Percentiles rank a stretch among this genome's conserved stretches.
phyloP scores from a whole-genome alignment of 2,888 invertebrate species.

The Oxycera nigricornis region DNA sequence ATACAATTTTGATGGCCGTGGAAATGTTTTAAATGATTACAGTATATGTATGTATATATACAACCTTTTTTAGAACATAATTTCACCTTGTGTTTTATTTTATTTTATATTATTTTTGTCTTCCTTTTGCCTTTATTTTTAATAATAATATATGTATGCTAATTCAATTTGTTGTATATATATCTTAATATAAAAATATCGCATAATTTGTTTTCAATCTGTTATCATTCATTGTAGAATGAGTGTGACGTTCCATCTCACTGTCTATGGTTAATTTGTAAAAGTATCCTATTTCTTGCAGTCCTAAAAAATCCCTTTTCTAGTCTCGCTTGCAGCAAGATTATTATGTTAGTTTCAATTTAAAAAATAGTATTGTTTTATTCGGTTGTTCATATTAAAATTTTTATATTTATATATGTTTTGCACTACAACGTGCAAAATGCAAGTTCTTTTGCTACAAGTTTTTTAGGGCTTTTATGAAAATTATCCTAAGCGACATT shows the following conservation, averaged over 20 bases:
- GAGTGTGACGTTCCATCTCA: too few species aligned
- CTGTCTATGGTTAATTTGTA: neutral
- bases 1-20: neutral
- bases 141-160: neutral
- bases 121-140: neutral
- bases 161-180: neutral
- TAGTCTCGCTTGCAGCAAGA: neutral
- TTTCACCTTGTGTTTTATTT: too few species aligned
- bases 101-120: too few species aligned
- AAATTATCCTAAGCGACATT: too few species aligned
- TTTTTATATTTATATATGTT: conserved; percentile 23
- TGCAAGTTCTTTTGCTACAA: neutral
- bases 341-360: neutral
- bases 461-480: neutral
- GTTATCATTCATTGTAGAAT: too few species aligned
- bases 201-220: too few species aligned
- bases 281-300: neutral
- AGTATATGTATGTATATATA: neutral
- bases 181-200: conserved; percentile 15
- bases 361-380: conserved; percentile 18
- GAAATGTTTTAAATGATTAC: neutral
- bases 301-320: neutral
- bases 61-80: conserved; percentile 14
- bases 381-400: neutral
- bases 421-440: conserved; percentile 46